Evolutionary conservation across 1,140 invertebrate genomes (phyloP).

Genomic region (Holotrichia oblita): DNA sequence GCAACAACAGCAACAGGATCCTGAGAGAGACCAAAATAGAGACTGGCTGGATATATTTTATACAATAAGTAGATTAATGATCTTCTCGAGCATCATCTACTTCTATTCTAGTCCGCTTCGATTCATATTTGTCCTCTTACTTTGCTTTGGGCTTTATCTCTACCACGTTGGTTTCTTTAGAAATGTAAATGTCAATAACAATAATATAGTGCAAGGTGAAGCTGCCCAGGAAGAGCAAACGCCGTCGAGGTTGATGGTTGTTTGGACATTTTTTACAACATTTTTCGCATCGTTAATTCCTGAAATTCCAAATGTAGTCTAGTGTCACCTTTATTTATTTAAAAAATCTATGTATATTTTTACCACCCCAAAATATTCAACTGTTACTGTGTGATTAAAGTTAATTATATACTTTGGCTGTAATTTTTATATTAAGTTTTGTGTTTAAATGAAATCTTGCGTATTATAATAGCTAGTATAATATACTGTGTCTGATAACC

Average conservation of each 20-base stretch:
- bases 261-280: too few relatives aligned
- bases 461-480: not conserved
- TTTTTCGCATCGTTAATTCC: conserved; percentile 83
- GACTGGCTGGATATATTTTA: conserved; percentile 93
- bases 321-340: conserved; percentile 47
- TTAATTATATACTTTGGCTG: conserved; percentile 30
- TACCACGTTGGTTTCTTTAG: too few relatives aligned
- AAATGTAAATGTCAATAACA: too few relatives aligned
- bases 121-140: conserved; percentile 77
- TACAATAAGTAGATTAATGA: conserved; percentile 75
- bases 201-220: too few relatives aligned
- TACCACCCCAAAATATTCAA: conserved; percentile 34
- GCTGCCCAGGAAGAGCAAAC: too few relatives aligned
- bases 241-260: too few relatives aligned
- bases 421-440: conserved; percentile 1
- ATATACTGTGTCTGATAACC: not conserved
- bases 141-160: conserved; percentile 83
- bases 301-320: conserved; percentile 71
- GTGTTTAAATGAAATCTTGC: not conserved
- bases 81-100: conserved; percentile 85
- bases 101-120: too few relatives aligned
- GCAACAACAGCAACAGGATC: conserved; percentile 62
- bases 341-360: conserved; percentile 23
- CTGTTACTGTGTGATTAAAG: conserved; percentile 35
- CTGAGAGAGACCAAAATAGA: conserved; percentile 68